Percentiles rank a stretch among this genome's conserved stretches.
phyloP scores from a whole-genome alignment of 2,888 invertebrate species.

The Trichacis sp. region DNA sequence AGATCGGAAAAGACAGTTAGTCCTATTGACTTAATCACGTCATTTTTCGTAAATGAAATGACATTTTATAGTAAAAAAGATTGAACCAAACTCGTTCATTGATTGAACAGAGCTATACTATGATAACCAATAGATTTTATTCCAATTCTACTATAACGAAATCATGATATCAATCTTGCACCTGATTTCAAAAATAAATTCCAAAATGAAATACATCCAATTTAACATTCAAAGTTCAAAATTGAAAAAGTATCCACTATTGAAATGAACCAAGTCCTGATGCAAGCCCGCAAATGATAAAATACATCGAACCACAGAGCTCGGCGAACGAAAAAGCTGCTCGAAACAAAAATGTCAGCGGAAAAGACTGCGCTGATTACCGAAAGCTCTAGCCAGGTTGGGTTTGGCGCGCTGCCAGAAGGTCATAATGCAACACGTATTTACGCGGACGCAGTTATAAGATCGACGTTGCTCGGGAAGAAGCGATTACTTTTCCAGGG shows the following conservation, averaged over 20 bases:
- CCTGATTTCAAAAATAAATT: too few relatives aligned
- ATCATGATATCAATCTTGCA: too few relatives aligned
- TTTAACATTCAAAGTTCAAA: too few relatives aligned
- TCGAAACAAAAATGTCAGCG: constrained; percentile 9
- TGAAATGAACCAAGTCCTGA: background rate
- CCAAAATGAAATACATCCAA: too few relatives aligned
- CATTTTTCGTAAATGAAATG: too few relatives aligned
- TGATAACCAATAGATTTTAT: too few relatives aligned
- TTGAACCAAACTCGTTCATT: too few relatives aligned
- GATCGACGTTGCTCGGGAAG: constrained; percentile 12
- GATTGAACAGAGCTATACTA: too few relatives aligned
- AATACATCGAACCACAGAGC: background rate
- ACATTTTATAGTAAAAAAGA: too few relatives aligned
- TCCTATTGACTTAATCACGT: too few relatives aligned
- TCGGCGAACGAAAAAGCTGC: background rate
- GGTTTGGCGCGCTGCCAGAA: constrained; percentile 36
- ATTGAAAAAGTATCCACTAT: constrained; percentile 9
- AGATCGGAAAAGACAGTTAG: too few relatives aligned
- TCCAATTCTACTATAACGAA: too few relatives aligned
- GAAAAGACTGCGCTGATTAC: constrained; percentile 19
- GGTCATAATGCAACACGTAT: constrained; percentile 44
- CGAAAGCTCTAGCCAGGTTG: constrained; percentile 26
- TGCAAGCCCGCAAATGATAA: background rate
- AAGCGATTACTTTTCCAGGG: constrained; percentile 15
- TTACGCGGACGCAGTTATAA: constrained; percentile 35